Evolutionary conservation across 2,888 invertebrate genomes (phyloP), one percentile per base, ranked within the genome.

Genomic region (Orthosia cruda): DNA sequence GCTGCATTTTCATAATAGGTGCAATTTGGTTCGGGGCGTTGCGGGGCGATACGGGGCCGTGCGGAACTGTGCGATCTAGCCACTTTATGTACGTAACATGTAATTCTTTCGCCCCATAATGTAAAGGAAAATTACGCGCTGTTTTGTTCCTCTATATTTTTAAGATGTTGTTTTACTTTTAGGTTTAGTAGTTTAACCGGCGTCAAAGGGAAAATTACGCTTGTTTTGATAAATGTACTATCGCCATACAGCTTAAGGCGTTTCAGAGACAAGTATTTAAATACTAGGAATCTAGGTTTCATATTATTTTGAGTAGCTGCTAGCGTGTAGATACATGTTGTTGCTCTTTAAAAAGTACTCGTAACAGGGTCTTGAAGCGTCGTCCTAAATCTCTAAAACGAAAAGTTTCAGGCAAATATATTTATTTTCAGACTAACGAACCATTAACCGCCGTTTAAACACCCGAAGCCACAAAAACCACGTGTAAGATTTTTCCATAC

Each of bases 1-100:
- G 84, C 65, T 81, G 80, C 80, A 83, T 81, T 81, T 80, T 81
- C 80, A 84, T 81, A 81, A 81, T 81, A 83, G 80, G 80, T 83
- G 84, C 80, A 79, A 80, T 80, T 80, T 80, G 59, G 80, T 80
- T 57, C 61, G 61, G 68, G 55, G 73, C 54, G 79, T 57, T 55
- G 54, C 66, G 83, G 83, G 58, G 62, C 50, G 67, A 4, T 45
- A 66, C 58, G 62, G 65, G 40, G 54, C 40, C 61, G 20, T 61
- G 55, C 55, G 80, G 61, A 54, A 79, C 61, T 40, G 49, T 50
- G 68, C 79, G 64, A 80, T 57, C 71, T 71, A 77, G 65, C 83
- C 72, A 81, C 80, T 83, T 81, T 79, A 83, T 84, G 82, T 78
- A 66, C 68, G 54, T 81, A 79, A 72, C 80, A 72, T 81, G 68